Evolutionary conservation across 2,888 invertebrate genomes (phyloP), one percentile per base, ranked within the genome.

Genomic region (Phanerotoma sp.): DNA sequence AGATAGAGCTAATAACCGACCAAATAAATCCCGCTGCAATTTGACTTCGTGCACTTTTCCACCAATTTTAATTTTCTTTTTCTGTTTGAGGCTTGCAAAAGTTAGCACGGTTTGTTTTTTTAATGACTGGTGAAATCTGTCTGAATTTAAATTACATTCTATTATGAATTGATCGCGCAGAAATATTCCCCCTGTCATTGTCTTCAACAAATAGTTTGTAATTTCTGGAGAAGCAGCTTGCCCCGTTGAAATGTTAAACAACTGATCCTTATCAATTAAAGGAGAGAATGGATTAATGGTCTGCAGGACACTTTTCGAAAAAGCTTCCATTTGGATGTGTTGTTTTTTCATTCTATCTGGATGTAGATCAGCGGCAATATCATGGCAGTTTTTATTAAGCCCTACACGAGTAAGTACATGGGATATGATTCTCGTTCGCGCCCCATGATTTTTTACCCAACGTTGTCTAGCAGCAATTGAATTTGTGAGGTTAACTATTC

Each of bases 391-490:
- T 60, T 46, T 40, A 21, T 7, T 52, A 47, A 25, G 44, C 45
- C 7, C 62, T 46, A 16, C 44, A 56, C 1, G 62, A 51, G 46
- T 63, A 56, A 6, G 60, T 58, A 10, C n/a, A n/a, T n/a, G n/a
- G n/a, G n/a, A n/a, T n/a, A 62, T 60, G 7, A 64, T 60, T 30
- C 44, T 51, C 10, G 64, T 47, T 54, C 63, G 49, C 4, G 62
- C 28, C 18, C 51, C 37, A 22, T 62, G 61, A 44, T 38, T 61
- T 20, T 32, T 56, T 22, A 56, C 47, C 64, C 64, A 68, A 15
- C 66, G 51, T 56, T 65, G 62, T n/a, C 63, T 54, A 28, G 62
- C 64, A 49, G 61, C 56, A 11, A 63, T 66, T 10, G 65, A 66
- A 46, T 66, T 65, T 1, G 58, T 63, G 22, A 63, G 58, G 15